Evolutionary conservation across 2,797 vertebrate species (phyloP).

Genomic region (Cossypha niveicapilla): DNA sequence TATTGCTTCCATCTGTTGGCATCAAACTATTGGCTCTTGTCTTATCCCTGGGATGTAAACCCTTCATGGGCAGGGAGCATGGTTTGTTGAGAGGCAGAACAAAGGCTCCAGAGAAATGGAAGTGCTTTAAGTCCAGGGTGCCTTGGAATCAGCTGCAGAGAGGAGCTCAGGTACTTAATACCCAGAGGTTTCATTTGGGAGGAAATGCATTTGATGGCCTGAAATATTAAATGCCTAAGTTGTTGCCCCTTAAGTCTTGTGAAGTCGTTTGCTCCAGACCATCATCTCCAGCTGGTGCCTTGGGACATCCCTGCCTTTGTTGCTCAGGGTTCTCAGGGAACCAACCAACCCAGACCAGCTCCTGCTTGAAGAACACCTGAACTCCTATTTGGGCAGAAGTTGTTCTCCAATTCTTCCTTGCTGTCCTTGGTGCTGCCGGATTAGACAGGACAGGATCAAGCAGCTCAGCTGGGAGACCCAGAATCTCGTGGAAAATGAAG

Average conservation of each 20-base stretch:
- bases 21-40: slow-evolving; percentile 34
- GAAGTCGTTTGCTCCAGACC: background rate
- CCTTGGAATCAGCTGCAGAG: background rate
- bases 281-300: background rate
- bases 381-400: background rate
- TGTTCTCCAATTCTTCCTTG: background rate
- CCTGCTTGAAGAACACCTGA: background rate
- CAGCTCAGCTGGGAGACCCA: background rate
- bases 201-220: background rate
- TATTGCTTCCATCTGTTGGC: slow-evolving; percentile 62
- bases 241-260: background rate
- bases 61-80: background rate
- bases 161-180: background rate
- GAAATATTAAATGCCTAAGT: background rate
- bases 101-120: background rate
- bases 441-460: background rate
- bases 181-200: background rate
- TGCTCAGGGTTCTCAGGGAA: background rate
- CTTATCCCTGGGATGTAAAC: slow-evolving; percentile 1
- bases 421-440: background rate
- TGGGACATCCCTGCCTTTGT: background rate
- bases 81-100: background rate
- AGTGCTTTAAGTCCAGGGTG: background rate
- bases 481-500: background rate
- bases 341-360: fast-evolving